Base-by-base conservation (phyloP, 1,140 invertebrate species). In the Arctopsyche grandis region DNA sequence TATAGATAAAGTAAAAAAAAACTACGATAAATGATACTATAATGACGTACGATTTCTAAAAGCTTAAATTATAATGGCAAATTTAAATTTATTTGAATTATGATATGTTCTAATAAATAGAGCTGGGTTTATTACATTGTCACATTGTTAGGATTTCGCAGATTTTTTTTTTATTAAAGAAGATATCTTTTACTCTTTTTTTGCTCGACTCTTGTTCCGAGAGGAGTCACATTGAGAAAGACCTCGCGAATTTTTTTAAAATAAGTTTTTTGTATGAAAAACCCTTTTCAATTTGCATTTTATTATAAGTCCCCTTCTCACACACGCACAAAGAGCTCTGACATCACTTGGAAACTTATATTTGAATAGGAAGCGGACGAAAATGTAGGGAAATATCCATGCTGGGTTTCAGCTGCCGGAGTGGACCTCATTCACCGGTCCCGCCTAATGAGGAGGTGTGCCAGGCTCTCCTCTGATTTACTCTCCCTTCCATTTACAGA, bases 211-310 rank as follows among this genome's bases (percentile, higher is more conserved):
- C 29, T 38, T 38, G 29, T 38, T 38, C 29, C 16, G 48, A 52
- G 12, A 16, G 12, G 16, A 52, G 48, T 52, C 10, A 52, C 3
- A 52, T 3, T 12, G 48, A 52, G 16, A 14, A 52, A 16, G 48
- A 52, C 12, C 48, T 52, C 48, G 1, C 7, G 29, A 52, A 52
- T 16, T 52, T 52, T 52, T 52, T 52, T 38, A 4, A 38, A 38
- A 38, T 38, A 52, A 52, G 48, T 52, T 52, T 52, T 52, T 52
- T 38, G 3, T 38, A 38, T 38, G 12, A 52, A 52, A n/a, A 22
- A 66, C 63, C 63, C 24, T 66, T 66, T 24, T 66, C 63, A 66
- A 66, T 66, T 66, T 66, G 24, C 63, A 66, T 66, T 66, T 66
- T 66, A 66, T 66, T 66, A 66, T 29, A 22, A 21, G 63, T 52